Evolutionary conservation across 2,888 invertebrate genomes (phyloP), one percentile per base, ranked within the genome.

Genomic region (Xestia c-nigrum): DNA sequence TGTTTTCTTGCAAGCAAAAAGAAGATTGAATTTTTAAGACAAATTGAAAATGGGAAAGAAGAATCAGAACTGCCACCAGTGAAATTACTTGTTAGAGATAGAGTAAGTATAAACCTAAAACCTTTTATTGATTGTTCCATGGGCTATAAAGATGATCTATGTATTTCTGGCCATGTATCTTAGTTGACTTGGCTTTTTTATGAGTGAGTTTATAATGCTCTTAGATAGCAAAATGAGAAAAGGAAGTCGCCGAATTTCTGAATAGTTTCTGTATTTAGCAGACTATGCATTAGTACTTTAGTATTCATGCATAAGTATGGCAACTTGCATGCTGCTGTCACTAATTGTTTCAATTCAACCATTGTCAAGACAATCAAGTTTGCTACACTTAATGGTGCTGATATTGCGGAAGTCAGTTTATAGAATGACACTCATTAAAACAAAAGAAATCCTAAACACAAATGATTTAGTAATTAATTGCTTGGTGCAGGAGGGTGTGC

Each of bases 1-100:
- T 98, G 98, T 91, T 99, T 99, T 91, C 97, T 99, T 77, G 99
- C 99, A 1, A 99, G 99, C 92, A 99, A 99, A 95, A 99, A 99
- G 97, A 99, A 99, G 95, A 99, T 99, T 84, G 99, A 99, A 90
- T 99, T 99, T 94, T 96, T 99, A 71, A 98, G 98, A 89, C 98
- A 99, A 93, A 98, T 99, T 64, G 99, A 99, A 93, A 98, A 97
- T 91, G 97, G 97, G 38, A 99, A 98, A 93, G 99, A 99, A 89
- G 98, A 98, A 87, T 89, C 95, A 67, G 98, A 98, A 85, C 97
- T 99, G 59, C 99, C 99, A 16, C 97, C 98, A 74, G 97, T 99
- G 12, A 98, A 98, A 93, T 97, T 99, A 47, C 97, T 99, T 74
- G 97, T 98, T 21, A 97, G 99, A 91, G 99, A 99, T 93, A 98